Base-by-base conservation (phyloP, 2,888 invertebrate genomes). In the Adelognathus sp. region DNA sequence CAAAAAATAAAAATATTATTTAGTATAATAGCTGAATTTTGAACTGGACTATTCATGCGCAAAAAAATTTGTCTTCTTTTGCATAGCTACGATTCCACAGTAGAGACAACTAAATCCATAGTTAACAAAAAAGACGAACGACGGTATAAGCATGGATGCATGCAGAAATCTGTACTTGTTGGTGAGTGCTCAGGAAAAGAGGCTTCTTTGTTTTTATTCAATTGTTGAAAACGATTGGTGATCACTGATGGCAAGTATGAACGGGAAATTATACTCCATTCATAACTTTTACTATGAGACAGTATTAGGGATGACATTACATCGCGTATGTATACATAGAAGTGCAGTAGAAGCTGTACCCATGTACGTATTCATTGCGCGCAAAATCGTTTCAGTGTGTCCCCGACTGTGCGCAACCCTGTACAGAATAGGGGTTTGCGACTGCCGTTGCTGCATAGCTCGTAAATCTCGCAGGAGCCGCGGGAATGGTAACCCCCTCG, bases 381-480 rank as follows among this genome's bases (percentile, higher is more conserved):
- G 29, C 7, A 41, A 27, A 27, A 36, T 50, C 24, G 56, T 75
- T 70, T 71, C 56, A 29, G 31, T 41, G 33, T 21, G 61, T 56
- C 11, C 9, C 4, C 67, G 18, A 39, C 9, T 36, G 33, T 60
- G 31, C 54, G 9, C 24, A 29, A n/a, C 41, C 18, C 29, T 9
- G 18, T 31, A 50, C 16, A 64, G 21, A 16, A 33, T 24, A 18
- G 29, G 36, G 54, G 63, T 71, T 58, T 31, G 44, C 64, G 33
- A 56, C 14, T 16, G 61, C 50, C 44, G 58, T 60, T 70, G 71
- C 46, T 72, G 72, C 69, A 86, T 86, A 86, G 86, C 87, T 88
- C 87, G 86, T 88, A 88, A 88, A 88, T 88, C 87, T 88, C 85
- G 67, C 29, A 73, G 54, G 54, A 27, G 54, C 21, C 14, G 27